Base-by-base conservation (phyloP, 2,888 invertebrate species). In the Tetrapedia diversipes region DNA sequence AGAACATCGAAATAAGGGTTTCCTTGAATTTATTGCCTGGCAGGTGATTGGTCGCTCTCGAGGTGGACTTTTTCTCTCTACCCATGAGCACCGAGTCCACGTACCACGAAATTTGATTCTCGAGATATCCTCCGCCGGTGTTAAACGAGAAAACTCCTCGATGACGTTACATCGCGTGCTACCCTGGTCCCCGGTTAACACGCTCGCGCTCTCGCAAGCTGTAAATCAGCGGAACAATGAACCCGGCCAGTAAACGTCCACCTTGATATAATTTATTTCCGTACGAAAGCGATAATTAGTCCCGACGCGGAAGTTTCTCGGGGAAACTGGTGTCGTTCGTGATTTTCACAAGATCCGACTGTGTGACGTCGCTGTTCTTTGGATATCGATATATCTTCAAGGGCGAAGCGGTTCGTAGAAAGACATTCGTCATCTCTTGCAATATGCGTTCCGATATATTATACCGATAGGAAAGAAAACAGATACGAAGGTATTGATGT, bases 181-280 rank as follows among this genome's bases (percentile, higher is more conserved):
- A 22, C 10, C 51, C 43, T n/a, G 34, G 14, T 37, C 57, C 29
- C 29, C 54, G 34, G 4, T 6, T 32, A 3, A 7, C 4, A 14
- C 27, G 24, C 43, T n/a, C 63, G 14, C 57, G 34, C 43, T 54
- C 65, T 41, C 39, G 47, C 29, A 29, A 56, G 77, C 56, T 75
- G 72, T 83, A 83, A 83, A 83, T 83, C 83, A 83, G 37, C 39
- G 37, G 72, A 79, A 83, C 84, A 83, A 83, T 81, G 81, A 81
- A 83, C 79, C 45, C 72, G 51, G 41, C 76, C 67, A 73, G 83
- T 70, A 79, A 79, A 83, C 69, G 75, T 83, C 83, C 74, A 76
- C 64, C 60, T 45, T 32, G 79, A 54, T 65, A 70, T 83, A 79
- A 83, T 83, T 83, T 83, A 83, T 83, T 77, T 79, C 63, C 68